Percentiles rank a stretch among this genome's conserved stretches.
Conservation (phyloP, 2,113 vertebrate species). For the Gila orcuttii region DNA sequence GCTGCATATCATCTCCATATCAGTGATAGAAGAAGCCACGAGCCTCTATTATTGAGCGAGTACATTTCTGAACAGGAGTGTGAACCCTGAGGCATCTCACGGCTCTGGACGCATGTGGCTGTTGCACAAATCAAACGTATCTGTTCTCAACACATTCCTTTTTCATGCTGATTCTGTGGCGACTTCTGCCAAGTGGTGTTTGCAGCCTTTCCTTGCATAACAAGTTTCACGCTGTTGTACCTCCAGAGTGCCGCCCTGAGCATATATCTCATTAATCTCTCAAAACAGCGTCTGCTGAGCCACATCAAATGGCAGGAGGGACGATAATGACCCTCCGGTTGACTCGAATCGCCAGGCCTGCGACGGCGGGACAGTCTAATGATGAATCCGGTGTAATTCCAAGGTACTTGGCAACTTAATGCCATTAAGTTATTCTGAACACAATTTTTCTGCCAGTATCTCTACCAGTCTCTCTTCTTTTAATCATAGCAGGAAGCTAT, state of each 20-base stretch:
- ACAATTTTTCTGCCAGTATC: background rate
- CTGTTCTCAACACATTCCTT: background rate
- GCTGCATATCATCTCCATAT: background rate
- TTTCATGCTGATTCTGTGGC: background rate
- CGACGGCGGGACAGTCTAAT: background rate
- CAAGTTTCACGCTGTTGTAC: background rate
- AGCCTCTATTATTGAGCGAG: background rate
- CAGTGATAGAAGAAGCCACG: background rate
- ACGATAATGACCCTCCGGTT: background rate
- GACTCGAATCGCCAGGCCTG: background rate
- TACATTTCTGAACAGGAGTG: background rate
- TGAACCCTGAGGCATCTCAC: background rate
- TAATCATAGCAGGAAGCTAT: slow-evolving; percentile 3
- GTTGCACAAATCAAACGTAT: background rate
- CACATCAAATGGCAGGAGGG: background rate
- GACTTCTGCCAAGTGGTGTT: background rate
- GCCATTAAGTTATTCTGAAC: background rate
- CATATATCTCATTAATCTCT: slow-evolving; percentile 25
- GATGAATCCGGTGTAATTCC: background rate
- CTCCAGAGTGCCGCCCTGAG: background rate
- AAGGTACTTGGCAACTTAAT: background rate
- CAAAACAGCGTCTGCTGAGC: slow-evolving; percentile 30
- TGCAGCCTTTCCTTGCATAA: background rate
- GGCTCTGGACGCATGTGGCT: background rate
- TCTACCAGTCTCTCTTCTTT: background rate